Evolutionary conservation across 2,888 invertebrate species (phyloP), one percentile per base, ranked within the genome.

Genomic region (Agelastica alni): DNA sequence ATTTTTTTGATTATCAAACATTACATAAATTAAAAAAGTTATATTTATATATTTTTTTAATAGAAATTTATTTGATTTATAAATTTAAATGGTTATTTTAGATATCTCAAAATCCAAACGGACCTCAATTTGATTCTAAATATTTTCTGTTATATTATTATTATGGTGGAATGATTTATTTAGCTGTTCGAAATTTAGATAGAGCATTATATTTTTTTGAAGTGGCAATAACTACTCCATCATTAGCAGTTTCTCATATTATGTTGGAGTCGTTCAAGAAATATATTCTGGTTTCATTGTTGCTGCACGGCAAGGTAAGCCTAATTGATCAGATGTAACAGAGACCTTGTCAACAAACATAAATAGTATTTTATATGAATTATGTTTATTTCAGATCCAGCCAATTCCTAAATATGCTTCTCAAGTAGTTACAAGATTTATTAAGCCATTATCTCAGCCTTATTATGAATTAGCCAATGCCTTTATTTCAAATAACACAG

Each of bases 201-300:
- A 83, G 94, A 71, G 95, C 96, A 5, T 79, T 96, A 57, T 96
- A 95, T 77, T 96, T 94, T 78, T 95, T 93, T 77, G 96, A 97
- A 85, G 93, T 96, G 12, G 95, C 91, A 53, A 87, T 96, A 53
- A 95, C 95, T 17, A 95, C 95, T n/a, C 96, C 96, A 2, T 91
- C 94, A 20, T 85, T 89, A 80, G 92, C 93, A 28, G 92, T 97
- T 55, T 96, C 96, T 56, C 94, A 96, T 75, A 94, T 98, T 57
- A 96, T 97, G 95, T 80, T 98, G 56, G 97, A 97, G 79, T 89
- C 96, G 9, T 97, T 96, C 77, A 97, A 97, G 78, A 98, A 98
- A 76, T 96, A 91, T 72, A 89, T 96, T 68, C 81, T 98, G 62
- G 89, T 97, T 28, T 93, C 95, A 30, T 82, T 96, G 52, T 91